These are phyloP conservation scores for Dicentrarchus labrax DNA, from an alignment of 2,113 vertebrate species.

Conservation along the genomic window DNA sequence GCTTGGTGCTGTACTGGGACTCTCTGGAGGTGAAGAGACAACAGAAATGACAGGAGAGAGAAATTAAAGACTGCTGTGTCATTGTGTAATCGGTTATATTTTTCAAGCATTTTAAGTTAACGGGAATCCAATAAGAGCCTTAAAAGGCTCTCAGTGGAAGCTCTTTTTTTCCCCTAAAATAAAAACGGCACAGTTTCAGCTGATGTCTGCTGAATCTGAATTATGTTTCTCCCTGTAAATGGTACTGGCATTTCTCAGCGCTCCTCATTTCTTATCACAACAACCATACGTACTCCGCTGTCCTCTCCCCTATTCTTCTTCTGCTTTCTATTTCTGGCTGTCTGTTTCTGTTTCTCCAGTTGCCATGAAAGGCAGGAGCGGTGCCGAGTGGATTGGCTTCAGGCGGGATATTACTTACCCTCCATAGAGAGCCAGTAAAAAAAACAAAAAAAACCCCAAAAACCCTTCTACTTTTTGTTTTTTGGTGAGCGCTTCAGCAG, in stretches of 20 bases:
- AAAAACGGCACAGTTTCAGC: conserved; percentile 33
- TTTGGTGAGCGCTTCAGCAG: conserved; percentile 42
- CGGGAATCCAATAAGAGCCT: conserved; percentile 18
- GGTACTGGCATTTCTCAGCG: conserved; percentile 28
- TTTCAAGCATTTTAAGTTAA: conserved; percentile 19
- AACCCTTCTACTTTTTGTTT: background rate
- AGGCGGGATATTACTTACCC: conserved; percentile 54
- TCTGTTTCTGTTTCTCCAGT: conserved; percentile 51
- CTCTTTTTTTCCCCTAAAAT: background rate
- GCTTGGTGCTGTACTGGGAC: conserved; percentile 85
- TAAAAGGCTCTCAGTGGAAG: conserved; percentile 12
- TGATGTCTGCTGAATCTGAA: conserved; percentile 63
- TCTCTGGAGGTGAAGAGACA: conserved; percentile 70
- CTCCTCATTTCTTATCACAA: conserved; percentile 70
- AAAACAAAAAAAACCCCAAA: conserved; percentile 7
- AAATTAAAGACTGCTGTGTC: conserved; percentile 30
- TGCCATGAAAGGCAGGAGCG: conserved; percentile 56
- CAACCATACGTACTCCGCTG: conserved; percentile 55
- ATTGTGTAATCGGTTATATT: conserved; percentile 18
- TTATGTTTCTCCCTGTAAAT: conserved; percentile 32
- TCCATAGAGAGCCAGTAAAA: conserved; percentile 28
- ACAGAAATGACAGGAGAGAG: conserved; percentile 23
- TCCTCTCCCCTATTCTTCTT: conserved; percentile 59
- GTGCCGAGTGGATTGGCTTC: conserved; percentile 57
- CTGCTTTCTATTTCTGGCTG: conserved; percentile 63